Evolutionary conservation across 2,113 vertebrate genomes (phyloP).

Genomic region (Callaeas wilsoni): DNA sequence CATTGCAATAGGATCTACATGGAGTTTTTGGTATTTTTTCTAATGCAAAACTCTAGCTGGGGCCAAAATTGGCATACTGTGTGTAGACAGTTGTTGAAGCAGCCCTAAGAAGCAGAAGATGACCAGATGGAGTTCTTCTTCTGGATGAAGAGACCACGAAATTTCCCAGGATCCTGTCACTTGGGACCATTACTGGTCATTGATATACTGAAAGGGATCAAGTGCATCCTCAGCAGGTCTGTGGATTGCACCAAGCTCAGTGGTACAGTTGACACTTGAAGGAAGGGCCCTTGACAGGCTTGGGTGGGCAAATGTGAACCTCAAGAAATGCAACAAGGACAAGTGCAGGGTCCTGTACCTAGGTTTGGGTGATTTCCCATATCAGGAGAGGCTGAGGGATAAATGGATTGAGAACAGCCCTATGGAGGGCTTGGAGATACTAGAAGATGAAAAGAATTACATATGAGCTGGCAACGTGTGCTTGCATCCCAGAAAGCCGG

Average conservation of each 20-base stretch:
- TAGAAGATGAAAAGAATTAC: background rate
- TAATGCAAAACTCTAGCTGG: rapidly evolving
- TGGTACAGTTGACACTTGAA: background rate
- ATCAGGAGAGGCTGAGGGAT: background rate
- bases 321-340: background rate
- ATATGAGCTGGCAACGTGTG: rapidly evolving
- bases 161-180: background rate
- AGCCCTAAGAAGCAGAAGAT: background rate
- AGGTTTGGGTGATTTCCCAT: background rate
- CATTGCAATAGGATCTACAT: background rate
- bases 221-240: background rate
- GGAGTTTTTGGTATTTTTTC: rapidly evolving
- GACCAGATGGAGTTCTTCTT: background rate
- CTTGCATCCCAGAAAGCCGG: background rate
- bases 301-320: background rate
- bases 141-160: background rate
- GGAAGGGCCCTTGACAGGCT: background rate
- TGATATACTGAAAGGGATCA: background rate
- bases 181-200: background rate
- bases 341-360: background rate
- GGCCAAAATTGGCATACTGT: background rate
- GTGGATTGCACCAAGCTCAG: background rate
- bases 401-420: background rate
- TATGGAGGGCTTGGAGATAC: background rate
- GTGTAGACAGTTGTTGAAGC: background rate